These are phyloP conservation scores for Uropetala carovei DNA, from an alignment of 2,888 invertebrate genomes.

Conservation along the genomic window DNA sequence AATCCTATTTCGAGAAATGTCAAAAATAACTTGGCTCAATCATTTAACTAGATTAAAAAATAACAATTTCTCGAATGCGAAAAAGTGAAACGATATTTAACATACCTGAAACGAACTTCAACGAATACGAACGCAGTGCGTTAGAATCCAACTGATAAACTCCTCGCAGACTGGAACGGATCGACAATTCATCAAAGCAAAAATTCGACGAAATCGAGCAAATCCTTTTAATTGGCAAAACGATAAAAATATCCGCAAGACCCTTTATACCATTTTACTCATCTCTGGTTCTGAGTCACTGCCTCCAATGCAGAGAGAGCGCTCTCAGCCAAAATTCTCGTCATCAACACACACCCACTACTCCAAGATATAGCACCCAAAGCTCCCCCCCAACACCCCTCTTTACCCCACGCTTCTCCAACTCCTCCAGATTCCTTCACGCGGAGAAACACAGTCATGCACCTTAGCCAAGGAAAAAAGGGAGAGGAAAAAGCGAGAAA, in stretches of 20 bases:
- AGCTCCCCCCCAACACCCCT: neutral
- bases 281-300: neutral
- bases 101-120: too few species aligned
- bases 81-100: too few species aligned
- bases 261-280: neutral
- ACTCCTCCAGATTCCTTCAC: neutral
- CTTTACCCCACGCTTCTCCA: neutral
- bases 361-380: neutral
- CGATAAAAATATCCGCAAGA: neutral
- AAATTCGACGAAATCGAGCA: neutral
- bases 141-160: neutral
- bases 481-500: neutral
- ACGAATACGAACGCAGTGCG: too few species aligned
- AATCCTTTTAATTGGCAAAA: neutral
- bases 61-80: neutral
- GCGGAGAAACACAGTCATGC: neutral
- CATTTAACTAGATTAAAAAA: neutral
- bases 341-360: neutral
- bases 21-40: conserved; percentile 10
- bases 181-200: neutral
- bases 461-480: neutral
- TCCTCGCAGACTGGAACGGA: neutral
- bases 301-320: neutral
- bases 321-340: conserved; percentile 23
- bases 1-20: conserved; percentile 41